A percentile compares a stretch with the other conserved stretches of the same genome.
These are phyloP conservation scores for Cinclus mexicanus DNA, from an alignment of 2,113 vertebrate genomes.

Conservation along the genomic window DNA sequence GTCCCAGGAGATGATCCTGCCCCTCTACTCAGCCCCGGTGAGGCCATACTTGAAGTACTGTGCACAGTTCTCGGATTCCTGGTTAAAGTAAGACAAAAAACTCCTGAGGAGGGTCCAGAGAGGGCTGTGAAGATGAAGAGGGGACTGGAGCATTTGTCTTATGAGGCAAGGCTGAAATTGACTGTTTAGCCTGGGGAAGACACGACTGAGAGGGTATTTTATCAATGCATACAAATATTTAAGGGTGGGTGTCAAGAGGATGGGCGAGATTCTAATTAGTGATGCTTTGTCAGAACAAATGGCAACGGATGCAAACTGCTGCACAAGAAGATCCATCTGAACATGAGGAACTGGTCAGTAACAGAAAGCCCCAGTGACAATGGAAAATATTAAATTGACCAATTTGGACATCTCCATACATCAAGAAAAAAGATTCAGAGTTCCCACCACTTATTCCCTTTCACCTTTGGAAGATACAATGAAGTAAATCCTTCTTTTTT, in stretches of 20 bases:
- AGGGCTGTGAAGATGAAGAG: background rate
- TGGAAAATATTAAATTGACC: background rate
- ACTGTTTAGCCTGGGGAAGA: background rate
- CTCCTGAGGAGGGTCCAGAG: background rate
- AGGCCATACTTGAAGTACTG: background rate
- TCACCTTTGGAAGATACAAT: background rate
- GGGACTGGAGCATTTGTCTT: background rate
- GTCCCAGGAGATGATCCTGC: background rate
- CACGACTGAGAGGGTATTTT: background rate
- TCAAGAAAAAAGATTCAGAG: background rate
- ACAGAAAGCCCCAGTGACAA: background rate
- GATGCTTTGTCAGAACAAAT: background rate
- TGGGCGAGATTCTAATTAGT: fast-evolving
- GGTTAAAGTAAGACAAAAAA: background rate
- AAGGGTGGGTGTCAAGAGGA: fast-evolving
- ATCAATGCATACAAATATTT: background rate
- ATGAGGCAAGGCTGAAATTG: background rate
- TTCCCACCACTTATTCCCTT: background rate
- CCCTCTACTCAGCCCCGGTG: background rate
- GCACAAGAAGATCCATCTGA: background rate
- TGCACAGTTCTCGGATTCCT: background rate
- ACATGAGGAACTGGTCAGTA: background rate
- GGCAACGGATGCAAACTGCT: background rate
- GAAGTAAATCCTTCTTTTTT: background rate
- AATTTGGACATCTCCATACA: background rate